Evolutionary conservation across 2,888 invertebrate species (phyloP).

Genomic region (Caenorhabditis imperialis): DNA sequence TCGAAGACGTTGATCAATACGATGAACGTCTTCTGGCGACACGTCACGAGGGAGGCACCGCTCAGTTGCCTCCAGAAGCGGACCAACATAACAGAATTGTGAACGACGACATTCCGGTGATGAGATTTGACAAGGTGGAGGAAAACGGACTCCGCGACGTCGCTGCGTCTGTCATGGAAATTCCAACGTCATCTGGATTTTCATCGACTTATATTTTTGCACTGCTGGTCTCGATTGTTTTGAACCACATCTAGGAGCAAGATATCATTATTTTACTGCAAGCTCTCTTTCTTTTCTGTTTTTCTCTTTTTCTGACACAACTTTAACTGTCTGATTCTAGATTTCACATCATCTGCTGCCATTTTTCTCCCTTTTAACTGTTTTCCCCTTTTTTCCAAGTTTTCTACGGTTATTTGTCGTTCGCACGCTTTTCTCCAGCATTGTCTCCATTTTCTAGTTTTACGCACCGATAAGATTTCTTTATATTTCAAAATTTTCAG

Average conservation of each 20-base stretch:
- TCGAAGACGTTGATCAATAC: constrained; percentile 1
- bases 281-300: neutral
- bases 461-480: no score
- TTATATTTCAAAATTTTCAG: no score
- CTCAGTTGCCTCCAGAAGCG: neutral
- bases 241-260: neutral
- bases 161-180: constrained; percentile 15
- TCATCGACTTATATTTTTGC: neutral
- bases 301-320: no score
- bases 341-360: constrained; percentile 1
- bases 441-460: no score
- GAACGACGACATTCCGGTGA: constrained; percentile 17
- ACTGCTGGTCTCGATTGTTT: constrained; percentile 1
- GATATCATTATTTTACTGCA: neutral
- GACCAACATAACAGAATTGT: constrained; percentile 19
- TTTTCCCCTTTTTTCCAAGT: no score
- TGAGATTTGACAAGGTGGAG: constrained; percentile 39
- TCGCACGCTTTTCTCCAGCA: no score
- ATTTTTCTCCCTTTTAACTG: constrained; percentile 1
- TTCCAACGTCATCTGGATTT: neutral
- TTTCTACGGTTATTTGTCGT: no score
- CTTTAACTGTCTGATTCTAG: no score
- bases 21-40: neutral
- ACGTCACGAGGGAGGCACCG: neutral
- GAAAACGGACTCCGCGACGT: constrained; percentile 14